A percentile compares a stretch with the other conserved stretches of the same genome.
phyloP scores from a whole-genome alignment of 2,797 vertebrate species.

The Pterois miles region DNA sequence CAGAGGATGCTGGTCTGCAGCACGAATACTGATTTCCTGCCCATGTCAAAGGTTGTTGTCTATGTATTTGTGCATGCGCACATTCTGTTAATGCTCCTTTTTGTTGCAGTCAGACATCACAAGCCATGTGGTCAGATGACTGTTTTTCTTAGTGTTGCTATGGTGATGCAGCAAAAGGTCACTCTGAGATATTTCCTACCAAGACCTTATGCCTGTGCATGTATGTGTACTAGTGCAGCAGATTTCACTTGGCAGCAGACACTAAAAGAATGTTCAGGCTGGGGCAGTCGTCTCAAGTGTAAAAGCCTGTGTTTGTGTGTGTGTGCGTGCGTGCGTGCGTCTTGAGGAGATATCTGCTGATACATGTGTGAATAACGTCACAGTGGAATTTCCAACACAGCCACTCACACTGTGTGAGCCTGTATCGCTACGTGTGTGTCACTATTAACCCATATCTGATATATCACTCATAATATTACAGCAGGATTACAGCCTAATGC shows the following conservation, averaged over 20 bases:
- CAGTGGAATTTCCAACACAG: slow-evolving; percentile 29
- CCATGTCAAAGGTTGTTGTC: slow-evolving; percentile 30
- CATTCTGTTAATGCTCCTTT: slow-evolving; percentile 34
- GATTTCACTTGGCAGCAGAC: slow-evolving; percentile 57
- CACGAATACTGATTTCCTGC: slow-evolving; percentile 68
- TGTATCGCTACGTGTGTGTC: slow-evolving; percentile 44
- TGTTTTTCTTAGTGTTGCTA: slow-evolving; percentile 70
- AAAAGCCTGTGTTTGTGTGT: background rate
- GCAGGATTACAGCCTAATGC: slow-evolving; percentile 53
- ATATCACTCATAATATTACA: slow-evolving; percentile 56
- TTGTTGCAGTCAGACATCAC: slow-evolving; percentile 46
- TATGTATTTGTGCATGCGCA: slow-evolving; percentile 14
- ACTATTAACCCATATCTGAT: slow-evolving; percentile 62
- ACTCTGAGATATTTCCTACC: slow-evolving; percentile 43
- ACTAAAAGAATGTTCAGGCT: slow-evolving; percentile 37
- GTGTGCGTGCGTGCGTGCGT: background rate
- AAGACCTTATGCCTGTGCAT: slow-evolving; percentile 49
- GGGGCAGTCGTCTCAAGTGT: background rate
- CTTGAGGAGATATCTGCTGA: slow-evolving; percentile 25
- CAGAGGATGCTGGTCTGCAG: slow-evolving; percentile 44
- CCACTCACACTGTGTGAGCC: slow-evolving; percentile 7
- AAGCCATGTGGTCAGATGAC: slow-evolving; percentile 51
- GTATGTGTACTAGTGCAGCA: slow-evolving; percentile 41
- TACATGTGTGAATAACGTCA: slow-evolving; percentile 24
- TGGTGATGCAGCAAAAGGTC: slow-evolving; percentile 66